A percentile compares a stretch with the other conserved stretches of the same genome.
Evolutionary conservation across 2,797 vertebrate species (phyloP).

Genomic region (Alfaro cultratus): DNA sequence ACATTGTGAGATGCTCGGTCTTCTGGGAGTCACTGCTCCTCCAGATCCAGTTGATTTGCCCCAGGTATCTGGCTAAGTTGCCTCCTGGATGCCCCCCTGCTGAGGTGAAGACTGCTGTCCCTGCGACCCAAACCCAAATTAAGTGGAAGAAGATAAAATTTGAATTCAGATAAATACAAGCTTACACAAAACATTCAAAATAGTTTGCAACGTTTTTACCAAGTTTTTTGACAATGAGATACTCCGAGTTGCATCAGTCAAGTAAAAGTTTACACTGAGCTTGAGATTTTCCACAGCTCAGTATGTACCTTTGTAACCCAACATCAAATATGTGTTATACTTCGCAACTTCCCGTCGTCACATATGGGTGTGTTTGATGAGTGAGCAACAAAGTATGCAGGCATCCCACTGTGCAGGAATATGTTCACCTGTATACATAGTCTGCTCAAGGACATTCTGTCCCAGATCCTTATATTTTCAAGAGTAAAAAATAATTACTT

Average conservation of each 20-base stretch:
- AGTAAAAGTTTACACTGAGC: neutral
- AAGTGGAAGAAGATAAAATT: neutral
- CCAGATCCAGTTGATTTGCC: neutral
- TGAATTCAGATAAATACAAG: neutral
- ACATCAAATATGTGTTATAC: slow-evolving; percentile 7
- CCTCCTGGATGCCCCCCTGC: neutral
- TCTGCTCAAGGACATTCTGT: slow-evolving; percentile 7
- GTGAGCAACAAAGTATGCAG: slow-evolving; percentile 18
- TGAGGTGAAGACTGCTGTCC: neutral
- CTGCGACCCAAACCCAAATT: neutral
- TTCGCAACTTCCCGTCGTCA: slow-evolving; percentile 5
- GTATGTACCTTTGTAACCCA: neutral
- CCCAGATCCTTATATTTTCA: neutral
- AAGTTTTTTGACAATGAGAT: neutral
- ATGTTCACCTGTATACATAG: neutral
- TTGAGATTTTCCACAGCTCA: neutral
- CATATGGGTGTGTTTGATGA: slow-evolving; percentile 24
- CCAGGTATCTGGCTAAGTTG: neutral
- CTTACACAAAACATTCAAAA: neutral
- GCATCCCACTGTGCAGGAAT: neutral
- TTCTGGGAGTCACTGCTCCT: neutral
- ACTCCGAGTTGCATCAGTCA: neutral
- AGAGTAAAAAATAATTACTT: neutral
- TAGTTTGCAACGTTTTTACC: neutral
- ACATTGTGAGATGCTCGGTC: neutral